Conservation (phyloP, 2,888 invertebrate genomes). For the Himalopsyche anomala region DNA sequence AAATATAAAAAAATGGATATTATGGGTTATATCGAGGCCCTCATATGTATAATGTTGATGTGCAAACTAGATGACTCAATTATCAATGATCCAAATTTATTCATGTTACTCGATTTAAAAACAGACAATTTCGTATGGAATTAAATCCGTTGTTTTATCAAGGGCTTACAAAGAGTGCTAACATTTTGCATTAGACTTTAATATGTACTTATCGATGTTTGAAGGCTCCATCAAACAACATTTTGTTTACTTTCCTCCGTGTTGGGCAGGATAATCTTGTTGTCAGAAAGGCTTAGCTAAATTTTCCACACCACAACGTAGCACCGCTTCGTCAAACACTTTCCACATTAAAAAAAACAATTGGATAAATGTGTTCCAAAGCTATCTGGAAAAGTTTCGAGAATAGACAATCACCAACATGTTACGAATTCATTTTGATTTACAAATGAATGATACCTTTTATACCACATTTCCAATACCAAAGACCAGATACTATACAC, state of each 20-base stretch:
- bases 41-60: too few species aligned
- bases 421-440: too few species aligned
- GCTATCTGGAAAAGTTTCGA: background rate
- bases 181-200: slow-evolving; percentile 20
- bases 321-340: slow-evolving; percentile 3
- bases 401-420: too few species aligned
- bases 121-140: background rate
- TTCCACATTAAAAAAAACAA: slow-evolving; percentile 3
- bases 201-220: slow-evolving; percentile 21
- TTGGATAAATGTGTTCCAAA: background rate
- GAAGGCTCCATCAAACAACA: slow-evolving; percentile 28
- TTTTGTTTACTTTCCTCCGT: background rate
- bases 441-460: too few species aligned
- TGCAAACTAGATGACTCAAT: too few species aligned
- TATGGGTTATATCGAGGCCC: too few species aligned
- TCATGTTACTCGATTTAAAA: background rate
- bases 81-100: too few species aligned
- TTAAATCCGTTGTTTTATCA: background rate
- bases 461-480: too few species aligned
- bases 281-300: slow-evolving; percentile 53
- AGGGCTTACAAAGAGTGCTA: background rate
- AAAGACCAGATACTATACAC: too few species aligned
- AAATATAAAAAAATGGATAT: too few species aligned
- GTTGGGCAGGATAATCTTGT: slow-evolving; percentile 54
- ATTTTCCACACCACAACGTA: slow-evolving; percentile 49